Conservation (phyloP, 2,888 invertebrate species). For the Aethes cnicana region DNA sequence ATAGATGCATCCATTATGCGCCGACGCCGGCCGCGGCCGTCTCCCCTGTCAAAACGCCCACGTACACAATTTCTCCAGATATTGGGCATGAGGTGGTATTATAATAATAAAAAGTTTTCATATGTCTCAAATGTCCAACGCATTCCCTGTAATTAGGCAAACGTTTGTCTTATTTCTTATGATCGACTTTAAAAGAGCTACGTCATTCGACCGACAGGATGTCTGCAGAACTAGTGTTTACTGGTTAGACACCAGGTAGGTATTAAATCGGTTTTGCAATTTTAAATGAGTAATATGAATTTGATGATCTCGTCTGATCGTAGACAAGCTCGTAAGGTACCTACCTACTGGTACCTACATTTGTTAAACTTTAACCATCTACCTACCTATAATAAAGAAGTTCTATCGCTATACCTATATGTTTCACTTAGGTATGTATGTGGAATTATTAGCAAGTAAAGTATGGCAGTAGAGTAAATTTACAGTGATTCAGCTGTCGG, state of each 20-base stretch:
- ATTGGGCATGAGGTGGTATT: constrained; percentile 37
- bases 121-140: constrained; percentile 8
- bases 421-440: background rate
- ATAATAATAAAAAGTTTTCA: constrained; percentile 18
- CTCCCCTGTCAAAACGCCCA: constrained; percentile 64
- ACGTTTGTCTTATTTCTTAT: background rate
- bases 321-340: no score
- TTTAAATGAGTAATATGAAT: constrained; percentile 3
- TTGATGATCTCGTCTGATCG: constrained; percentile 8
- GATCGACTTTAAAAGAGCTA: constrained; percentile 8
- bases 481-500: no score
- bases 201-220: constrained; percentile 8
- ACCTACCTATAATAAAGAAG: no score
- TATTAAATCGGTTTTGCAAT: constrained; percentile 16
- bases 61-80: constrained; percentile 47
- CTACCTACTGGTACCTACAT: no score
- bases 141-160: constrained; percentile 5
- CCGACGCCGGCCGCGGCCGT: constrained; percentile 45
- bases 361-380: no score
- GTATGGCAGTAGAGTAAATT: no score
- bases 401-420: no score
- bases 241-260: constrained; percentile 6
- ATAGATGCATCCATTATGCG: constrained; percentile 70
- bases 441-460: background rate
- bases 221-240: constrained; percentile 19